phyloP scores from a whole-genome alignment of 2,888 invertebrate species.

The Hoplodrina ambigua region DNA sequence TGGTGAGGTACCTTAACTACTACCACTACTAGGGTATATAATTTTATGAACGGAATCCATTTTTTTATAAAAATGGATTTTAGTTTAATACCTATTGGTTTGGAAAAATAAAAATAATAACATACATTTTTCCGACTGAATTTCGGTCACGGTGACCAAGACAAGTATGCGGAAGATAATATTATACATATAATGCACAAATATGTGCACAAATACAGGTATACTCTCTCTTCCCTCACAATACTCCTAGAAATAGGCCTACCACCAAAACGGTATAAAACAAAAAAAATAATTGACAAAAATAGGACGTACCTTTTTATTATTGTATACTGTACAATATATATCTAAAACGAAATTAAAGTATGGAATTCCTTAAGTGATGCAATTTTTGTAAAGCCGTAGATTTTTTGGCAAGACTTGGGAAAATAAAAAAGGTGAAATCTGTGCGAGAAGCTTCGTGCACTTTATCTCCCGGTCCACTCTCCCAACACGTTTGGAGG shows the following conservation, averaged over 20 bases:
- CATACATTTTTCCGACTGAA: no score
- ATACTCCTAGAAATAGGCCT: no score
- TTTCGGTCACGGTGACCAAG: no score
- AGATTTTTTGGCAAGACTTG: conserved; percentile 37
- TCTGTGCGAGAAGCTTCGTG: conserved; percentile 73
- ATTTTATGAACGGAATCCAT: no score
- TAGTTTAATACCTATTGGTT: no score
- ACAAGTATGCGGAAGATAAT: no score
- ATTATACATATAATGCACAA: no score
- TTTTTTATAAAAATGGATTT: no score
- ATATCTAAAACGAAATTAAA: conserved; percentile 17
- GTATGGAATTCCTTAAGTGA: conserved; percentile 27
- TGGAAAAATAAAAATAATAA: no score
- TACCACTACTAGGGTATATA: neutral
- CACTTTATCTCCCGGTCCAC: conserved; percentile 89
- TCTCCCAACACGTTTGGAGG: conserved; percentile 89
- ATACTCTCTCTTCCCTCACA: no score
- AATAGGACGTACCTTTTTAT: neutral
- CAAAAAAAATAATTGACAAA: neutral
- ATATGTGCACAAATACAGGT: no score
- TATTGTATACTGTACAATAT: neutral
- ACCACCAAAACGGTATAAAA: neutral
- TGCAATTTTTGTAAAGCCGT: conserved; percentile 43
- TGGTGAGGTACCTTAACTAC: neutral
- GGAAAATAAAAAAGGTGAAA: conserved; percentile 68